Evolutionary conservation across 2,113 vertebrate species (phyloP), one percentile per base, ranked within the genome.

Genomic region (Corapipo altera): DNA sequence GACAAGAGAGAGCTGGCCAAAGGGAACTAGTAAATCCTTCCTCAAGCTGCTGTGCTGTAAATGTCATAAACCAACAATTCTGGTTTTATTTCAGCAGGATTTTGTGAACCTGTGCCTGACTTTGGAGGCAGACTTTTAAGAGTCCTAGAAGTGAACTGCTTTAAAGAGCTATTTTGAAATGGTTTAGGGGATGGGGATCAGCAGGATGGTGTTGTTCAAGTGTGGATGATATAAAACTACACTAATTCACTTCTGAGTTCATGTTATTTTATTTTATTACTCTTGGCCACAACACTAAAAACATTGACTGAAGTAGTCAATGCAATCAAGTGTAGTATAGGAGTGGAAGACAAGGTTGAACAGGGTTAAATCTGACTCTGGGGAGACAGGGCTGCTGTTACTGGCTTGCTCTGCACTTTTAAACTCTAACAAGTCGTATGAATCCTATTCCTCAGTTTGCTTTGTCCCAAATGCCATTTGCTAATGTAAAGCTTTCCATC

Each of bases 1-100:
- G 39, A 89, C 59, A 77, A 28, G 54, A 78, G 39, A 65, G 66
- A 92, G 77, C 83, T 97, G 95, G 93, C 93, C 75, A 78, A 88
- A 74, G 64, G 82, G 65, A 92, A 46, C 39, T 57, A 88, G 57
- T 72, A 94, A 95, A 92, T 95, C 93, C 48, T 71, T 90, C 83
- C 57, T 93, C 59, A 88, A 93, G 76, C 79, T 96, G 82, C 88
- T 95, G 7, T 57, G 35, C 89, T 96, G 46, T 85, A 94, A 92
- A 94, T 92, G 93, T 95, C 91, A 95, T 91, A 88, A 93, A 97
- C 22, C 44, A 91, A 59, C 77, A 94, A 57, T 92, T 85, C 81
- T 65, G 44, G 70, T 76, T 92, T 95, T 88, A 89, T 86, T 95
- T 97, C 76, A 82, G 43, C 41, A 74, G 83, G 41, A 74, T 91